phyloP scores from a whole-genome alignment of 2,888 invertebrate genomes.

The Euzophera pinguis region DNA sequence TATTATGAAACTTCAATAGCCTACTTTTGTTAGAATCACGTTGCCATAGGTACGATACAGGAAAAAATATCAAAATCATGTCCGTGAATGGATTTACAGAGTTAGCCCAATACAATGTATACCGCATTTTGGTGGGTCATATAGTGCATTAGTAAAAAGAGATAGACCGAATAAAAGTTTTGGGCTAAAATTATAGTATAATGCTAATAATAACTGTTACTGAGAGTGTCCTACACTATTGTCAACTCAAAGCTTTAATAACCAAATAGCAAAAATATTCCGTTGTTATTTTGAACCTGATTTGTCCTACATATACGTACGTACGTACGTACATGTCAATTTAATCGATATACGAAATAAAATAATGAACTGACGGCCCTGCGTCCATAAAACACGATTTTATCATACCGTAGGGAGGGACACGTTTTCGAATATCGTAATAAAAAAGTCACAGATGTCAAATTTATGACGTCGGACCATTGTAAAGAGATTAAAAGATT shows the following conservation, averaged over 20 bases:
- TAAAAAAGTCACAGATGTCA: slow-evolving; percentile 80
- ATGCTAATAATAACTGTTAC: too few species aligned
- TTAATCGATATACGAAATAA: slow-evolving; percentile 68
- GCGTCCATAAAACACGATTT: slow-evolving; percentile 75
- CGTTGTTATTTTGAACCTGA: too few species aligned
- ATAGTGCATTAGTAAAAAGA: too few species aligned
- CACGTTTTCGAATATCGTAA: slow-evolving; percentile 77
- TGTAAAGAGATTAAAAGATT: slow-evolving; percentile 79
- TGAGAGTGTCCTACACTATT: too few species aligned
- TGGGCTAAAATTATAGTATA: too few species aligned
- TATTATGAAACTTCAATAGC: background rate
- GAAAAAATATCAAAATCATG: background rate
- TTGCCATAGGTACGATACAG: background rate
- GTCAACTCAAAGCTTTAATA: too few species aligned
- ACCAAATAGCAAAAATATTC: too few species aligned
- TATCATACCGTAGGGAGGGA: slow-evolving; percentile 74
- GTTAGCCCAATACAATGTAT: too few species aligned
- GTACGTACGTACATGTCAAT: slow-evolving; percentile 33
- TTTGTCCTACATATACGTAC: background rate
- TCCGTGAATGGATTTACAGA: too few species aligned
- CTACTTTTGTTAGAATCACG: background rate
- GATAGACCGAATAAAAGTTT: too few species aligned
- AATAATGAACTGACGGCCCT: slow-evolving; percentile 70
- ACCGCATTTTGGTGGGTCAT: too few species aligned
- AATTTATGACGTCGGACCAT: slow-evolving; percentile 77